Conservation (phyloP, 1,140 invertebrate genomes). For the Eriocheir sinensis region DNA sequence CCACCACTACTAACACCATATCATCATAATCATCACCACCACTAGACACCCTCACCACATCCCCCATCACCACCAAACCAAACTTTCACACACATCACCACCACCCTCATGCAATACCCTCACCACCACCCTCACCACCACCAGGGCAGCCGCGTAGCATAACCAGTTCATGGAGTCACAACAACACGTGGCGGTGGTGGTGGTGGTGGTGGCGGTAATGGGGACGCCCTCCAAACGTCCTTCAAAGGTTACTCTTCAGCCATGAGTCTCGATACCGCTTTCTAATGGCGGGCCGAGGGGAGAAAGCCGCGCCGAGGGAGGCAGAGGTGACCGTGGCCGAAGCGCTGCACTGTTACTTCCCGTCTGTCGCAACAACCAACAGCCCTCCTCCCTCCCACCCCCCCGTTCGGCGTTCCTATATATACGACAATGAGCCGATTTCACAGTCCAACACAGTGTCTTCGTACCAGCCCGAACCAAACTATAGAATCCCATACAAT, state of each 20-base stretch:
- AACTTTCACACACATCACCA: no score
- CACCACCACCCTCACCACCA: no score
- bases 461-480: no score
- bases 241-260: slow-evolving; percentile 43
- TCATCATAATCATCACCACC: no score
- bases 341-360: not conserved
- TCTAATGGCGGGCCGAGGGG: slow-evolving; percentile 5
- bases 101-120: no score
- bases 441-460: no score
- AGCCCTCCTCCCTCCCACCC: not conserved
- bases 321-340: not conserved
- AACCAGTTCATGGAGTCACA: not conserved
- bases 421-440: no score
- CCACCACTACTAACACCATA: no score
- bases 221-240: slow-evolving; percentile 43
- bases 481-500: no score
- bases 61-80: no score
- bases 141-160: no score
- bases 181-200: not conserved
- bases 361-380: not conserved
- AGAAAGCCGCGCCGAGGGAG: not conserved
- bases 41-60: no score
- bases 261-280: slow-evolving; percentile 9
- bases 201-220: slow-evolving; percentile 31
- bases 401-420: not conserved